Evolutionary conservation across 2,113 vertebrate species (phyloP).

Genomic region (Emydocephalus ijimae): DNA sequence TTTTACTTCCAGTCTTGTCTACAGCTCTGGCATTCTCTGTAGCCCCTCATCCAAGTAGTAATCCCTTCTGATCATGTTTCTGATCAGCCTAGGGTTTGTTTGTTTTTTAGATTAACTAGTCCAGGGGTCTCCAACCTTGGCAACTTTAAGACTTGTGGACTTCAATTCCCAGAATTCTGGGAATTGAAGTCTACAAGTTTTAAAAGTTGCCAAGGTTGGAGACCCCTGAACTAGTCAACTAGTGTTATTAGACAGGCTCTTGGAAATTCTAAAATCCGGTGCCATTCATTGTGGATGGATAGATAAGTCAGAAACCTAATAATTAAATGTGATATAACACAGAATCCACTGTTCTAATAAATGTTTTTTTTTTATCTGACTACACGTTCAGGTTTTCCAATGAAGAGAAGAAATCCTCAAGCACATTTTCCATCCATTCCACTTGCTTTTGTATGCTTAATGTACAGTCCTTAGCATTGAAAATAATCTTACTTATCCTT

Average conservation of each 20-base stretch:
- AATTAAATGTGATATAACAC: neutral
- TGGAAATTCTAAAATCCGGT: neutral
- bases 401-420: neutral
- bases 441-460: neutral
- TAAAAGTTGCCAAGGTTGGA: no score
- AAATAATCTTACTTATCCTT: neutral
- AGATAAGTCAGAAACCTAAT: neutral
- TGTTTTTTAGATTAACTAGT: neutral
- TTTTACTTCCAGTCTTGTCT: neutral
- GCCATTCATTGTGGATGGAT: neutral
- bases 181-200: no score
- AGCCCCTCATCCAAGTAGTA: neutral
- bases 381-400: neutral
- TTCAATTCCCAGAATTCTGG: no score
- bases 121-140: no score
- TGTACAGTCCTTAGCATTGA: neutral
- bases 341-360: neutral
- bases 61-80: neutral
- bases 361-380: neutral
- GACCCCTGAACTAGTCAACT: neutral
- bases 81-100: neutral
- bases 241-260: neutral
- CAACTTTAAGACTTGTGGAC: no score
- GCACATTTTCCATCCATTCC: neutral
- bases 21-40: neutral